Evolutionary conservation across 2,113 vertebrate genomes (phyloP), one percentile per base, ranked within the genome.

Genomic region (Indicator indicator): DNA sequence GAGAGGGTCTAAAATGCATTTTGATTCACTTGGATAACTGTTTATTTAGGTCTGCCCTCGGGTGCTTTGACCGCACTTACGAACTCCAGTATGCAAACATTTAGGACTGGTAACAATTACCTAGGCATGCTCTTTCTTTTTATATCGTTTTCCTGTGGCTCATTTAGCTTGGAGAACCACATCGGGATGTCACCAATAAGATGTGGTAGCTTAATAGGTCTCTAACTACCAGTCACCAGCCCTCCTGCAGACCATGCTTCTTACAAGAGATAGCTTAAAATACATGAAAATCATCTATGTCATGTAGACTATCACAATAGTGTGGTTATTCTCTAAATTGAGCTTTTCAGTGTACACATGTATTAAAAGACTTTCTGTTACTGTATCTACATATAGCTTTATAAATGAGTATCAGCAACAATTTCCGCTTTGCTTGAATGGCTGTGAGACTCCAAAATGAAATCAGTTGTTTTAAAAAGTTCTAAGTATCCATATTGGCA

Each of bases 151-250:
- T 95, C 89, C 97, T 96, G 96, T 68, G 96, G 96, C 97, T 97
- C 97, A 95, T 98, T 98, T 97, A 97, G 97, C 92, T 96, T 93
- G 71, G 65, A 96, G 91, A 97, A 97, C 97, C 97, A 96, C 97
- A 96, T 62, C 92, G 91, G 86, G 89, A 96, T 98, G 97, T 88
- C 90, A 93, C 94, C 90, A 86, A 88, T 24, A 28, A 55, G 54
- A 86, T 71, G 79, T 81, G 65, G 96, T 42, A 89, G 76, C 95
- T 96, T 96, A 95, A 91, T 69, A 97, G 94, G 93, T 89, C 80
- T 91, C 94, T 96, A 97, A 97, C 77, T 94, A 79, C 89, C 70
- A 95, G 84, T 97, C 92, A 88, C 59, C 50, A 90, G 70, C 55
- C 83, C 56, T 32, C 52, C 96, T 91, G 92, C 91, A 94, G 94